Conservation (phyloP, 64 coral and sea anemone species). For the Montipora capricornis region DNA sequence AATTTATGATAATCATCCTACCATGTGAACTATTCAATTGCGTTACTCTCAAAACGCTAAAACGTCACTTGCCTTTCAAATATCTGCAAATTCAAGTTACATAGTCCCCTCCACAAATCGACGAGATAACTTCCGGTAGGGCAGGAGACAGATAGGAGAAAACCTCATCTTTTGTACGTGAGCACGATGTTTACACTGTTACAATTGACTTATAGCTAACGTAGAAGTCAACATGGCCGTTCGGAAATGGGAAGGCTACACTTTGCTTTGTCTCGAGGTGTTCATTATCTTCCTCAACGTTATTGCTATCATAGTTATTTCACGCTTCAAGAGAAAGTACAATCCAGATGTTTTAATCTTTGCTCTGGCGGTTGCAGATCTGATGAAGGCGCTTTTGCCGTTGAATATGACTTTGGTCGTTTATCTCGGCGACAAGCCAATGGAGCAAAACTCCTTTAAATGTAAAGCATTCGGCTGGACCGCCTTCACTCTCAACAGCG, state of each 20-base stretch:
- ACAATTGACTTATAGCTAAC: too few species aligned
- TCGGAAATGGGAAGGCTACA: conserved; percentile 11
- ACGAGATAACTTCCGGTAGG: neutral
- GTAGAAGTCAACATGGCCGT: neutral
- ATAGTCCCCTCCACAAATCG: neutral
- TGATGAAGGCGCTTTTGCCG: conserved; percentile 70
- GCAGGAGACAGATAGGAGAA: neutral
- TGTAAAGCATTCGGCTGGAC: conserved; percentile 74
- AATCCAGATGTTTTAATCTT: conserved; percentile 80
- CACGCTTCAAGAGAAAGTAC: conserved; percentile 74
- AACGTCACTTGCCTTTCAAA: neutral
- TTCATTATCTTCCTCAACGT: conserved; percentile 60
- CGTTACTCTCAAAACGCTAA: too few species aligned
- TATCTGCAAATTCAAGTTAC: too few species aligned
- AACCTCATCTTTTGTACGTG: neutral
- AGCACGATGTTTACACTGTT: neutral
- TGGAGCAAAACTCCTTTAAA: neutral
- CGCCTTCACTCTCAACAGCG: conserved; percentile 64
- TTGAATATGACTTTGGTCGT: conserved; percentile 63
- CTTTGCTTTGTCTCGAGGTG: conserved; percentile 48
- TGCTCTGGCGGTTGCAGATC: conserved; percentile 61
- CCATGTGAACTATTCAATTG: too few species aligned
- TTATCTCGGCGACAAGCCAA: conserved; percentile 52
- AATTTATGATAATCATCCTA: too few species aligned
- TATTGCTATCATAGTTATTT: conserved; percentile 60